Evolutionary conservation across 1,140 invertebrate genomes (phyloP), one percentile per base, ranked within the genome.

Genomic region (Galleria mellonella): DNA sequence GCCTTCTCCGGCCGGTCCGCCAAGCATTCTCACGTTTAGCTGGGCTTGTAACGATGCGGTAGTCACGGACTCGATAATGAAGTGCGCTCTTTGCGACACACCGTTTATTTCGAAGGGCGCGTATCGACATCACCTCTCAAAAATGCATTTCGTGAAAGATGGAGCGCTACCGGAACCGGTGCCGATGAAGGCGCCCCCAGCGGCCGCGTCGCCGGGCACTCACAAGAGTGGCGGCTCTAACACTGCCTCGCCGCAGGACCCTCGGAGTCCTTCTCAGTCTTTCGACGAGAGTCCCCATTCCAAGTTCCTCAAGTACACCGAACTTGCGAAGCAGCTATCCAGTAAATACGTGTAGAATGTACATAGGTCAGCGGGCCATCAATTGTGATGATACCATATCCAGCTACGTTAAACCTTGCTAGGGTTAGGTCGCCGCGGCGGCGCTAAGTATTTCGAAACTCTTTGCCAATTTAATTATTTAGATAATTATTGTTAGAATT

Each of bases 121-220:
- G 1, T 99, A 98, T 83, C 91, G 97, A 59, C 97, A 98, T 83
- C 97, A 99, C 70, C 85, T 98, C 46, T 97, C 96, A 39, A 97
- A 98, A 73, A 97, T 97, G 92, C 97, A 98, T 84, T 96, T 98
- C 67, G 94, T 98, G 15, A 98, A 98, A 76, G 96, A 98, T 60
- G 94, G 94, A 8, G 92, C 94, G 11, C 91, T 93, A 51, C 92
- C 92, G 2, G 93, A 92, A 62, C 90, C 91, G 0, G 82, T 93
- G 12, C 88, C 88, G 1, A 86, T 91, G 40, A 90, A 89, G 47
- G 73, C 79, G 0, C 79, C 73, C 2, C 63, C 79, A 9, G 64
- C 87, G 27, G 68, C 71, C 13, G 67, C 81, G 1, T 72, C 81
- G 17, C 86, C 70, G 40, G 71, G 72, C 15, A 68, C 85, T 58